A percentile compares a stretch with the other conserved stretches of the same genome.
Evolutionary conservation across 2,888 invertebrate species (phyloP).

Genomic region (Scaeva pyrastri): DNA sequence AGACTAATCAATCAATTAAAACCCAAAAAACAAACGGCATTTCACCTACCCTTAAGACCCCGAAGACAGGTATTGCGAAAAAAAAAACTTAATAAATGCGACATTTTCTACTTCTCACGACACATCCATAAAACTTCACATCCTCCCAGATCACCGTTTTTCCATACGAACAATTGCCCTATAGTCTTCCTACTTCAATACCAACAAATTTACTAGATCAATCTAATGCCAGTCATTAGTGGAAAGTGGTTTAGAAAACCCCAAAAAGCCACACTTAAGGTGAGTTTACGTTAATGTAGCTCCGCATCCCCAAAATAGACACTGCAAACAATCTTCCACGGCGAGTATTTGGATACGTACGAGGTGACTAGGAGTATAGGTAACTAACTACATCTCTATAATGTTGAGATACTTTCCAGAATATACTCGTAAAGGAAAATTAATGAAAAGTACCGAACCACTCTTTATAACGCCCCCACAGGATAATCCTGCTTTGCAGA

Average conservation of each 20-base stretch:
- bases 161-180: neutral
- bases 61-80: too few species aligned
- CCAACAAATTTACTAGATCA: constrained; percentile 64
- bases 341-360: too few species aligned
- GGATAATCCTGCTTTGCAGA: constrained; percentile 36
- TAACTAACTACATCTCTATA: neutral
- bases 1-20: too few species aligned
- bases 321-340: neutral
- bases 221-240: constrained; percentile 69
- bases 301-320: constrained; percentile 36
- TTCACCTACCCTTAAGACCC: too few species aligned
- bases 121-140: constrained; percentile 2
- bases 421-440: constrained; percentile 55
- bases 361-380: too few species aligned
- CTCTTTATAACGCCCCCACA: constrained; percentile 61
- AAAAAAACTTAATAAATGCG: neutral
- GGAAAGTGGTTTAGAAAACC: constrained; percentile 67
- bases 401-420: constrained; percentile 18
- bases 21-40: too few species aligned
- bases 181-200: constrained; percentile 27
- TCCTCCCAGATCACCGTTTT: neutral
- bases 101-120: constrained; percentile 24
- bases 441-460: constrained; percentile 68
- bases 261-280: constrained; percentile 70
- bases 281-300: constrained; percentile 68